phyloP scores from a whole-genome alignment of 2,113 vertebrate genomes.

The Verasper variegatus region DNA sequence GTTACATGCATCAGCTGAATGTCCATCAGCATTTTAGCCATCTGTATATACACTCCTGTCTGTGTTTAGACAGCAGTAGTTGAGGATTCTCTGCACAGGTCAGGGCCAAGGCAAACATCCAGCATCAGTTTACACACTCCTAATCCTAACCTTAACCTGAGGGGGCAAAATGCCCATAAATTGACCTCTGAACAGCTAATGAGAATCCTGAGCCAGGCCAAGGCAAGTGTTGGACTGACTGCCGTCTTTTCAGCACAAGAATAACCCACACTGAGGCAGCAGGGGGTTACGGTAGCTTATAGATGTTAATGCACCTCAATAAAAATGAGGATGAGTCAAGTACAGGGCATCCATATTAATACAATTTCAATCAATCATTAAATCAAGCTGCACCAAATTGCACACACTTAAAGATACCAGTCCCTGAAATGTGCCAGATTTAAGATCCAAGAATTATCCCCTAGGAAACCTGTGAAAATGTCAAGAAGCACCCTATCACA shows the following conservation, averaged over 20 bases:
- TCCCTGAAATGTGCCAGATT: too few relatives aligned
- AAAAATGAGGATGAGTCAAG: background rate
- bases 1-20: background rate
- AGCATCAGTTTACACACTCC: conserved; percentile 60
- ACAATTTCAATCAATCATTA: too few relatives aligned
- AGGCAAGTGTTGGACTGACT: conserved; percentile 22
- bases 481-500: too few relatives aligned
- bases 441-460: too few relatives aligned
- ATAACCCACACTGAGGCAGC: conserved; percentile 17
- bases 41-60: conserved; percentile 9
- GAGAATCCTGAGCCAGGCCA: conserved; percentile 12
- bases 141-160: conserved; percentile 66
- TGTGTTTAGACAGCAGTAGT: conserved; percentile 59
- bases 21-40: conserved; percentile 3
- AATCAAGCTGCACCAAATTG: too few relatives aligned
- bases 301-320: background rate
- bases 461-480: too few relatives aligned
- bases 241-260: conserved; percentile 18
- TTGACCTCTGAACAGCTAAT: conserved; percentile 48
- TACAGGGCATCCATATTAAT: background rate
- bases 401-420: too few relatives aligned
- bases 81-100: conserved; percentile 47
- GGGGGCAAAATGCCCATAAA: conserved; percentile 32
- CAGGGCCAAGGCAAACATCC: conserved; percentile 62
- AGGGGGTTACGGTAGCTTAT: background rate